Evolutionary conservation across 2,797 vertebrate genomes (phyloP).

Genomic region (Phrynocephalus vlangalii): DNA sequence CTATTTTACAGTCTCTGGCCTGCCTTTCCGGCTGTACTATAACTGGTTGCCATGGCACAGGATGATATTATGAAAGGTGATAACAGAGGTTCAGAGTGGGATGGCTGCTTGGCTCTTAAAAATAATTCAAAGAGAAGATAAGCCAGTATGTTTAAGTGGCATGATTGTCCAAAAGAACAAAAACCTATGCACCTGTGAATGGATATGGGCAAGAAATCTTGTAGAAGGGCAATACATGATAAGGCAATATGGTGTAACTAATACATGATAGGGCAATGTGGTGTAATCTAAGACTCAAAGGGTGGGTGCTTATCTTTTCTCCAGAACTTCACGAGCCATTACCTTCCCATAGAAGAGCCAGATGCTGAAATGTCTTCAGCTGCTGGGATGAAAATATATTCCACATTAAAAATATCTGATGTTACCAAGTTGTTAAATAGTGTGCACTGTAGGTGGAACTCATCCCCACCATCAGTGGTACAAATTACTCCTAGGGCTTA

Average conservation of each 20-base stretch:
- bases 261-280: conserved; percentile 24
- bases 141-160: neutral
- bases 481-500: neutral
- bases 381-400: conserved; percentile 26
- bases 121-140: neutral
- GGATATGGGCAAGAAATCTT: neutral
- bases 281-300: neutral
- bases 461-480: neutral
- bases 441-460: neutral
- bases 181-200: too few species aligned
- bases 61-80: neutral
- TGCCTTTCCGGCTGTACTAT: neutral
- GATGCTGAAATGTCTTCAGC: neutral
- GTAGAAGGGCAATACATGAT: conserved; percentile 32
- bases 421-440: too few species aligned
- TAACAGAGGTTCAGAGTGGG: too few species aligned
- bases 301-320: neutral
- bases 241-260: conserved; percentile 17
- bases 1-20: neutral
- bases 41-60: neutral
- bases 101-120: neutral
- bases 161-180: neutral
- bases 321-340: neutral
- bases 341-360: neutral
- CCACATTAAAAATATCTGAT: too few species aligned